Percentiles rank a stretch among this genome's conserved stretches.
These are phyloP conservation scores for Schizopygopsis pylzovi DNA, from an alignment of 2,797 vertebrate species.

Conservation along the genomic window DNA sequence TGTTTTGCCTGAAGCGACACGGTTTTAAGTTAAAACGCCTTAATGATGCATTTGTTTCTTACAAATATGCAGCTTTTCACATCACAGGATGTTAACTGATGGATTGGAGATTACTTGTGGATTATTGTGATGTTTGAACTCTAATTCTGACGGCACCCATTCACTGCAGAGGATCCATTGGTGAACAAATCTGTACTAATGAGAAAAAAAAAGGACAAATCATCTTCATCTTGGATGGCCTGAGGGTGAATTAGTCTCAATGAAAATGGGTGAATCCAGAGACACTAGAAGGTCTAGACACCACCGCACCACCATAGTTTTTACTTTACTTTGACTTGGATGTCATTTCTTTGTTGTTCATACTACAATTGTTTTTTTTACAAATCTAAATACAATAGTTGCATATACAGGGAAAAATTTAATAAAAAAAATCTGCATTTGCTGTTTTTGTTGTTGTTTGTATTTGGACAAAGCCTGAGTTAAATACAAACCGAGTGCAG, in stretches of 20 bases:
- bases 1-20: too few relatives aligned
- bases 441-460: background rate
- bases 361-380: too few relatives aligned
- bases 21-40: too few relatives aligned
- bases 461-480: background rate
- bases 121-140: too few relatives aligned
- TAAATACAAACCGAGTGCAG: slow-evolving; percentile 73
- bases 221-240: background rate
- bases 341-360: background rate
- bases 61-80: too few relatives aligned
- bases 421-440: background rate
- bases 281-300: background rate
- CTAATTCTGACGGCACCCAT: background rate
- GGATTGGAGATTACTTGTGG: too few relatives aligned
- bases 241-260: background rate
- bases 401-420: background rate
- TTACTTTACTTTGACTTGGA: background rate
- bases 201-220: background rate
- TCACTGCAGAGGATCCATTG: background rate
- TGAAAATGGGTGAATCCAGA: background rate
- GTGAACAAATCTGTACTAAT: background rate
- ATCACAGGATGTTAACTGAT: too few relatives aligned
- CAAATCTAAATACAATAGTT: background rate
- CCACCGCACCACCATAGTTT: background rate
- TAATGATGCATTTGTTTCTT: too few relatives aligned